Evolutionary conservation across 2,797 vertebrate genomes (phyloP).

Genomic region (Gobio occitaniae): DNA sequence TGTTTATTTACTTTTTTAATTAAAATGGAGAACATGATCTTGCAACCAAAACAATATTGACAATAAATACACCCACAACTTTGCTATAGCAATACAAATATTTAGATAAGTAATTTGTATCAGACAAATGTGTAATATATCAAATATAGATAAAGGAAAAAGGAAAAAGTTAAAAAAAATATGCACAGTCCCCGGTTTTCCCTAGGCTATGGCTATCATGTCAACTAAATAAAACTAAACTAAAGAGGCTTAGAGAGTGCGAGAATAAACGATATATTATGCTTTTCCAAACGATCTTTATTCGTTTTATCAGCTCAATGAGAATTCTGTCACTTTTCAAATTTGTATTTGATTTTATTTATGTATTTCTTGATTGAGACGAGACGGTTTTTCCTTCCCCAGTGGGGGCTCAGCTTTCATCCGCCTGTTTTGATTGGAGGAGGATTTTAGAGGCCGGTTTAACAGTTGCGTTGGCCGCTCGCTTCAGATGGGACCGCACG

Average conservation of each 20-base stretch:
- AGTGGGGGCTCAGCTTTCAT: slow-evolving; percentile 60
- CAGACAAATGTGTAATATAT: neutral
- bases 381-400: slow-evolving; percentile 41
- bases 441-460: slow-evolving; percentile 59
- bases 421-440: slow-evolving; percentile 65
- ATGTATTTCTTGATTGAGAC: neutral
- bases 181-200: neutral
- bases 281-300: neutral
- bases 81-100: neutral
- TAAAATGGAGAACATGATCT: neutral
- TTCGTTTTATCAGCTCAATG: neutral
- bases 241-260: neutral
- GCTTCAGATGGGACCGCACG: slow-evolving; percentile 59
- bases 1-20: neutral
- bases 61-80: neutral
- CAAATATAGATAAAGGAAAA: neutral
- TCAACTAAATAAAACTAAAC: neutral
- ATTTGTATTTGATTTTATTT: neutral
- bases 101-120: neutral
- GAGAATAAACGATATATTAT: neutral
- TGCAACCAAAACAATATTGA: neutral
- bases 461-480: slow-evolving; percentile 59
- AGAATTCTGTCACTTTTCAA: slow-evolving; percentile 41
- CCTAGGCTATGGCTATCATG: neutral
- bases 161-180: neutral